Evolutionary conservation across 1,140 invertebrate species (phyloP).

Genomic region (Drosophila asahinai): DNA sequence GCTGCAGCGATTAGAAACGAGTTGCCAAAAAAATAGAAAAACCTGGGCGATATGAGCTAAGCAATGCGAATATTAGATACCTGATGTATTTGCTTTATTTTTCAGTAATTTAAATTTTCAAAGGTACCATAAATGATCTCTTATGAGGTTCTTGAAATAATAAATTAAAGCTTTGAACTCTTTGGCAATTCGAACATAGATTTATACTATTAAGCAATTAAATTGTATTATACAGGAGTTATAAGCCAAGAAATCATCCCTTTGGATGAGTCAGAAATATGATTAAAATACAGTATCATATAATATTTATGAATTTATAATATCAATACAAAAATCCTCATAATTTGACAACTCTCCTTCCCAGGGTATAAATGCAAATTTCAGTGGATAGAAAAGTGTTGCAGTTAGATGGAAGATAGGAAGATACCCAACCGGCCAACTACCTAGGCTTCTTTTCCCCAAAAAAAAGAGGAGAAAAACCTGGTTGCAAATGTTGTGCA

Average conservation of each 20-base stretch:
- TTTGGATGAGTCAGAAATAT: too few relatives aligned
- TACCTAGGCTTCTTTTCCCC: conserved; percentile 19
- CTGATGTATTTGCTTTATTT: neutral
- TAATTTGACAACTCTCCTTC: neutral
- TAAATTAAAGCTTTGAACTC: too few relatives aligned
- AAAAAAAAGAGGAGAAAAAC: conserved; percentile 11
- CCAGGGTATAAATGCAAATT: conserved; percentile 28
- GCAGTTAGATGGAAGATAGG: conserved; percentile 29
- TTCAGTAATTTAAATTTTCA: neutral
- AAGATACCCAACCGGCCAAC: conserved; percentile 1
- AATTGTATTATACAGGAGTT: too few relatives aligned
- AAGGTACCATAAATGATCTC: neutral
- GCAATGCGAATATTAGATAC: conserved; percentile 12
- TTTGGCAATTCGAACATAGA: too few relatives aligned
- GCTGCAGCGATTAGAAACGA: conserved; percentile 66
- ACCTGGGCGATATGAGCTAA: neutral
- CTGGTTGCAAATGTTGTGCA: conserved; percentile 56
- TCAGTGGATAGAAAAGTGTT: conserved; percentile 16
- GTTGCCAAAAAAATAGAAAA: conserved; percentile 54
- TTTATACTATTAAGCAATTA: too few relatives aligned
- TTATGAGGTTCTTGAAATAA: neutral
- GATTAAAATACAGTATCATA: too few relatives aligned
- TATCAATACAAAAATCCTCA: neutral
- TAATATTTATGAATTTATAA: neutral
- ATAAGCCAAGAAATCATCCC: too few relatives aligned